phyloP scores from a whole-genome alignment of 2,113 vertebrate species.

The Lontra canadensis region DNA sequence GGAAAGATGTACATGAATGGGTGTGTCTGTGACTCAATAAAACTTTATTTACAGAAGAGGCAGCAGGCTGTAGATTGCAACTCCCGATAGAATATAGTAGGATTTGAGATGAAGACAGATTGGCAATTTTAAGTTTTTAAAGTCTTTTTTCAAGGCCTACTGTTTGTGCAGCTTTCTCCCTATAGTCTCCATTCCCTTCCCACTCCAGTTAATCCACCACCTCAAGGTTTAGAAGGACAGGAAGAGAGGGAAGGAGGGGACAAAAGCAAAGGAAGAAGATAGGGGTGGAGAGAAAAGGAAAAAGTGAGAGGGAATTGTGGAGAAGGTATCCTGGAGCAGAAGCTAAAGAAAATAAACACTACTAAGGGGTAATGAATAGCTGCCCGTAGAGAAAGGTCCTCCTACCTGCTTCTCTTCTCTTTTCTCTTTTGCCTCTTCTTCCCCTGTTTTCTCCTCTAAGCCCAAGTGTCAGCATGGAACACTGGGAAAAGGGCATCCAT shows the following conservation, averaged over 20 bases:
- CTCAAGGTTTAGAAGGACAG: not conserved
- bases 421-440: not conserved
- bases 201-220: not conserved
- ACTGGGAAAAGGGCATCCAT: not conserved
- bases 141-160: not conserved
- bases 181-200: not conserved
- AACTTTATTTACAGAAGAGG: not conserved
- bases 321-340: not conserved
- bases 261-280: not conserved
- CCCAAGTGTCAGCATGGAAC: not conserved
- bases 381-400: not conserved
- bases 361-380: not conserved
- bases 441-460: rapidly evolving
- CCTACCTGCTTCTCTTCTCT: not conserved
- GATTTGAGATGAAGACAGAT: not conserved
- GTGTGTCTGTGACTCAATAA: not conserved
- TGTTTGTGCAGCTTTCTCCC: not conserved
- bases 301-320: not conserved
- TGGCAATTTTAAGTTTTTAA: not conserved
- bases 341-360: not conserved
- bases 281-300: not conserved
- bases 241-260: not conserved
- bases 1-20: not conserved
- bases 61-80: not conserved
- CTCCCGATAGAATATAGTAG: not conserved